Evolutionary conservation across 2,113 vertebrate species (phyloP), one percentile per base, ranked within the genome.

Genomic region (Lepus timidus): DNA sequence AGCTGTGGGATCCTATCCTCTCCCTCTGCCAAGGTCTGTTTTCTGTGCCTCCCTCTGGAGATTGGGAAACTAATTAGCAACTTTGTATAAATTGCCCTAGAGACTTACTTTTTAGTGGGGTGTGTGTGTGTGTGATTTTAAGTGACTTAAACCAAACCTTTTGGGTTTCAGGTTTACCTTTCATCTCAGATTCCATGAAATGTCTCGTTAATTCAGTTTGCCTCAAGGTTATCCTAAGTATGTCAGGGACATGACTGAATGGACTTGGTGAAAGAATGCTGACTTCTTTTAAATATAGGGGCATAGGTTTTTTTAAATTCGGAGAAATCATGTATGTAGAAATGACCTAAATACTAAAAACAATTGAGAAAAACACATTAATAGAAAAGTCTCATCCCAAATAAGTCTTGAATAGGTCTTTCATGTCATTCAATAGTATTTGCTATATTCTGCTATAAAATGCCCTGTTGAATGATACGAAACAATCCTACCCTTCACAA

Each of bases 1-100:
- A 52, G 62, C 33, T 0, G 0, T 58, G 33, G 0, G 27, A 11
- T n/a, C 44, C 36, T 61, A 7, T 13, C 16, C 3, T 65, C 19
- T 9, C 6, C 22, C 9, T 3, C 19, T 39, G 4, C 19, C 2
- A 55, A 4, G 1, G n/a, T 20, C 36, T 14, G 2, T 55, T 23
- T 93, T 25, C 74, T 39, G 33, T 51, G 52, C 31, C 33, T 90
- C 52, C 52, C 68, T 1, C 7, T 33, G 51, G 33, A 31, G 58
- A 6, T 78, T 23, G 49, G 31, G 33, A 85, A 65, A 52, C 51
- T 61, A 31, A 39, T 65, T 75, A 68, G 33, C 71, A 90, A 29
- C 70, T 62, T 36, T 49, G 9, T 73, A 22, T 80, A 78, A 62
- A 70, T 81, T 86, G 33, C 70, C 61, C 49, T 81, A 25, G 9